Evolutionary conservation across 2,888 invertebrate species (phyloP), one percentile per base, ranked within the genome.

Genomic region (Cantharis flavilabris): DNA sequence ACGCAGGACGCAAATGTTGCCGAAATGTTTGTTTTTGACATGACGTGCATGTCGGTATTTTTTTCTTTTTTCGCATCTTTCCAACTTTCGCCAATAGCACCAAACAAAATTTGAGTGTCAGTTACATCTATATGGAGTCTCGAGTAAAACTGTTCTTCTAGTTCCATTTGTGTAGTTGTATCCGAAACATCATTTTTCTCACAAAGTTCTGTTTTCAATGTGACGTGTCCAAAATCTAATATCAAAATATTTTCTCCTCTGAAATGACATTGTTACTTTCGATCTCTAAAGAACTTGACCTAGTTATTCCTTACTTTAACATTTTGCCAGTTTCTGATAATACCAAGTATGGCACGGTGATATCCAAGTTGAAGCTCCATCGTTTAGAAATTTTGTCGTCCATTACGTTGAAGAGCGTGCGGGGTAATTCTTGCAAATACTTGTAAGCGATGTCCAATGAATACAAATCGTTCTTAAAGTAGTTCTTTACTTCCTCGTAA

Each of bases 101-200:
- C 90, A 84, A 92, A 91, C 23, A 92, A 82, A 1, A 92, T 84
- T 90, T 96, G 96, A 65, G 91, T 88, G 74, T 92, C 93, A 13
- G 91, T 91, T 81, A 94, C 92, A 79, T 92, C 93, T 1, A 95
- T 90, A 79, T 93, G 92, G 71, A 95, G 90, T 81, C 95, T 90
- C 80, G 96, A 95, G 83, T 96, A 96, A 9, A 96, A 89, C 70
- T 93, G 90, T 85, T 95, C 95, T 84, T 96, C 95, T 73, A 96
- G 87, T 88, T 96, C 96, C 92, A 95, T 95, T 83, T 94, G 93
- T 0, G 95, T 95, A 0, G 94, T 93, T 83, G 94, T 94, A 86
- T 95, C 95, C 1, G 94, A 87, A 10, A 92, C 91, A 71, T 92
- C 88, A 79, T 92, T 92, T 0, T 90, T 88, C 0, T 94, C 92